A percentile compares a stretch with the other conserved stretches of the same genome.
Evolutionary conservation across 2,113 vertebrate species (phyloP).

Genomic region (Pterocles gutturalis): DNA sequence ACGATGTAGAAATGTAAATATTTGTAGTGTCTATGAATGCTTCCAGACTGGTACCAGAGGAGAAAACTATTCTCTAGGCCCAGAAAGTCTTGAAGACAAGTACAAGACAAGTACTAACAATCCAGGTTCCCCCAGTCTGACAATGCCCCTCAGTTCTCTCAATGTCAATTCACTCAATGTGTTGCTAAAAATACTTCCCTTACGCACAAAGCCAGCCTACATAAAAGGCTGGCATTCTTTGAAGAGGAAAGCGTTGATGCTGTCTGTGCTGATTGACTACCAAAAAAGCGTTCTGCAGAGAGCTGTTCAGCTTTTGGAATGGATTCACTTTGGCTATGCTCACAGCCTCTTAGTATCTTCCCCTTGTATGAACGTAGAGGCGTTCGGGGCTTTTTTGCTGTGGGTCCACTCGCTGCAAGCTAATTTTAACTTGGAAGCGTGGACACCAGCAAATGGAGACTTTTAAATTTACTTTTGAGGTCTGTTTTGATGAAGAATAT

Average conservation of each 20-base stretch:
- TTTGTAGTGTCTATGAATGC: neutral
- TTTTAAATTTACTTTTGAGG: neutral
- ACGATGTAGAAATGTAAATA: neutral
- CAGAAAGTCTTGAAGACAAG: neutral
- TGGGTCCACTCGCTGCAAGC: neutral
- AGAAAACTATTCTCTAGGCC: neutral
- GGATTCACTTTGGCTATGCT: neutral
- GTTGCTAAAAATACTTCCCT: slow-evolving; percentile 50
- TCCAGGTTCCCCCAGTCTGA: neutral
- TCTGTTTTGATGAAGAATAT: neutral
- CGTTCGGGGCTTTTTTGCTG: fast-evolving
- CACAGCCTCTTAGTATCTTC: neutral
- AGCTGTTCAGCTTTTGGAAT: neutral
- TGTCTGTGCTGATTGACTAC: neutral
- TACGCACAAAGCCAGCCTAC: slow-evolving; percentile 3
- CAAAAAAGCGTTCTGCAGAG: neutral
- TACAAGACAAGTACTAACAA: neutral
- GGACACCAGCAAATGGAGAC: neutral
- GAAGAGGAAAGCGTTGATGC: neutral
- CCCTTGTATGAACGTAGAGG: neutral
- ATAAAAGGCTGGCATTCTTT: slow-evolving; percentile 19
- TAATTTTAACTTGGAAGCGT: neutral
- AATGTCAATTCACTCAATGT: slow-evolving; percentile 31
- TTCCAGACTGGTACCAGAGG: neutral
- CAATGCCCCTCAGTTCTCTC: slow-evolving; percentile 31